These are phyloP conservation scores for Chironomus striatipennis DNA, from an alignment of 1,140 invertebrate genomes.

Conservation along the genomic window DNA sequence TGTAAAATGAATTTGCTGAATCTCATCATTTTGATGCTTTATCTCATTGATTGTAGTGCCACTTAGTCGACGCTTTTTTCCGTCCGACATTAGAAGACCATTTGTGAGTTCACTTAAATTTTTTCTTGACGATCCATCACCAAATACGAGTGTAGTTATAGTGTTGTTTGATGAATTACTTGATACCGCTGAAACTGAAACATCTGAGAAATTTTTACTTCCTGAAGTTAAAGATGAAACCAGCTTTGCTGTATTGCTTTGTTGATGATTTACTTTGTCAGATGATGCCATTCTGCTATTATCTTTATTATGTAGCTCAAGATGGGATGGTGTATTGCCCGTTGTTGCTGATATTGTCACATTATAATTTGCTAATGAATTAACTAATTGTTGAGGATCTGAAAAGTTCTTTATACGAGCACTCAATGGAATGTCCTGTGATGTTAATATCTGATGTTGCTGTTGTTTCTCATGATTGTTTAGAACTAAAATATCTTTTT, in stretches of 20 bases:
- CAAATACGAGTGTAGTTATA: background rate
- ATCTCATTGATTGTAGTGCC: conserved; percentile 18
- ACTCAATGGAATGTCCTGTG: conserved; percentile 4
- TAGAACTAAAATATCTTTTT: conserved; percentile 29
- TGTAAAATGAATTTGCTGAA: background rate
- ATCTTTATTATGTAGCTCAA: background rate
- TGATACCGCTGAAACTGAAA: background rate
- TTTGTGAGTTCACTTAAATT: conserved; percentile 23
- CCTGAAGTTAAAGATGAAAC: background rate
- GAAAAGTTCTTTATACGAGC: conserved; percentile 1
- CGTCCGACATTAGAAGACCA: conserved; percentile 7
- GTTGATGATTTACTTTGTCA: conserved; percentile 31
- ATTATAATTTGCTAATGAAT: conserved; percentile 11
- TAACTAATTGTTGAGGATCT: conserved; percentile 1
- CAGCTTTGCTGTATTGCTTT: conserved; percentile 39
- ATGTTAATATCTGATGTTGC: conserved; percentile 39
- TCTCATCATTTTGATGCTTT: background rate
- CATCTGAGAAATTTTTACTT: background rate
- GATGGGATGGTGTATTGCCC: background rate
- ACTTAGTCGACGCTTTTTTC: conserved; percentile 1
- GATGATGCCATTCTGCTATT: background rate
- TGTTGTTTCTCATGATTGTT: conserved; percentile 38
- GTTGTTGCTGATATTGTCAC: conserved; percentile 25
- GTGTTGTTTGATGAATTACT: background rate
- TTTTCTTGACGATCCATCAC: background rate